Conservation (phyloP, 2,797 vertebrate species). For the Diplodus sargus region DNA sequence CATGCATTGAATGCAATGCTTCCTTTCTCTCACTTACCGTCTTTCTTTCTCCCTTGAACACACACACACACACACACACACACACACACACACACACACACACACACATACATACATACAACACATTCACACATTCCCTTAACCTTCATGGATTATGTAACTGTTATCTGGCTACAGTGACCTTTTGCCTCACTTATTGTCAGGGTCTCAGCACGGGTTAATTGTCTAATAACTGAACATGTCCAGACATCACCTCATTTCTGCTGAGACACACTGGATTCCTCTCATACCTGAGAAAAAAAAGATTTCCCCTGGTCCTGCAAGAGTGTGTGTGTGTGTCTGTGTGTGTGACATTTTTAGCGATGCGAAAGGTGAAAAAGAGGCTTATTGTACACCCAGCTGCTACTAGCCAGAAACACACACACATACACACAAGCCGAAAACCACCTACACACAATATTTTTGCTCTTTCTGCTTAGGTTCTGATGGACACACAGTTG, state of each 20-base stretch:
- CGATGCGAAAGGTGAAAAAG: slow-evolving; percentile 14
- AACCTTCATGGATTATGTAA: slow-evolving; percentile 24
- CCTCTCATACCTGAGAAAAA: slow-evolving; percentile 25
- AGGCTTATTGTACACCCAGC: slow-evolving; percentile 13
- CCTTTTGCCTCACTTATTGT: slow-evolving; percentile 11
- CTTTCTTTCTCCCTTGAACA: background rate
- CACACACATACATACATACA: slow-evolving; percentile 5
- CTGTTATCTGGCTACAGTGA: slow-evolving; percentile 23
- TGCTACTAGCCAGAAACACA: background rate
- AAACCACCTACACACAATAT: background rate
- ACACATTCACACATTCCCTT: background rate
- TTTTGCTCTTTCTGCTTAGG: background rate
- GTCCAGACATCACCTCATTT: slow-evolving; percentile 39
- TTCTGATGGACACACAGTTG: background rate
- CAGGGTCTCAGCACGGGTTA: slow-evolving; percentile 42
- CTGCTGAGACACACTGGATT: slow-evolving; percentile 55
- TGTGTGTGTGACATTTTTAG: background rate
- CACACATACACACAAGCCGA: no score
- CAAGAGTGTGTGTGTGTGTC: background rate
- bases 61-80: background rate
- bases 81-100: slow-evolving; percentile 1
- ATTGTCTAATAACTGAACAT: slow-evolving; percentile 58
- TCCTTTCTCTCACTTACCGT: background rate
- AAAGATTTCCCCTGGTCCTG: background rate
- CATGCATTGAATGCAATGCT: background rate